phyloP scores from a whole-genome alignment of 1,140 invertebrate genomes.

The Drosophila kikkawai region DNA sequence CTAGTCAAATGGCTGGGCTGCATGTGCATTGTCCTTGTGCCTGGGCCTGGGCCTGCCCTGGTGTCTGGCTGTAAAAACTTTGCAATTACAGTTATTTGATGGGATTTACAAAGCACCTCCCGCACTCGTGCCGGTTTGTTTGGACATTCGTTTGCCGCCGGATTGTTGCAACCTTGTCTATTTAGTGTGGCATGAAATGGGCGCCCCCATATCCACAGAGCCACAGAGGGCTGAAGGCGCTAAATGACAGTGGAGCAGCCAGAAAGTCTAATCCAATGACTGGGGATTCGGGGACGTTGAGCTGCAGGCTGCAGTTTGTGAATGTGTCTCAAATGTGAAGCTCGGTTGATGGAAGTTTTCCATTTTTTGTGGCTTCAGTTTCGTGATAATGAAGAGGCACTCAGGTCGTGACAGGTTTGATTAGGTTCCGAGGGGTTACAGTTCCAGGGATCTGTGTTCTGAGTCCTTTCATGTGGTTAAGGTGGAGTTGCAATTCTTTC shows the following conservation, averaged over 20 bases:
- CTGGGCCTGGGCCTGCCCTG: slow-evolving; percentile 36
- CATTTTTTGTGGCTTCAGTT: slow-evolving; percentile 11
- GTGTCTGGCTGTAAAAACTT: slow-evolving; percentile 79
- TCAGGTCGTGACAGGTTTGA: slow-evolving; percentile 17
- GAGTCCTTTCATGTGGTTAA: not conserved
- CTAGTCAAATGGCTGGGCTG: slow-evolving; percentile 65
- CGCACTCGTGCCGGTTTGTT: slow-evolving; percentile 52
- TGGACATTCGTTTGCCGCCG: slow-evolving; percentile 77
- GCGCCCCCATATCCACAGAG: slow-evolving; percentile 6
- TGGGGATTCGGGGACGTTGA: slow-evolving; percentile 38
- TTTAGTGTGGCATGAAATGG: slow-evolving; percentile 44
- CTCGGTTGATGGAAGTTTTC: slow-evolving; percentile 12
- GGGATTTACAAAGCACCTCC: slow-evolving; percentile 66
- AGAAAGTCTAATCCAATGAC: slow-evolving; percentile 54
- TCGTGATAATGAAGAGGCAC: slow-evolving; percentile 11
- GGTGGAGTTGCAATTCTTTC: not conserved
- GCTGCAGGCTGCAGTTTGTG: slow-evolving; percentile 4
- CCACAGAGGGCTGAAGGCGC: slow-evolving; percentile 28
- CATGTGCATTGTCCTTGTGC: slow-evolving; percentile 72
- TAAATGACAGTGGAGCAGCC: slow-evolving; percentile 43
- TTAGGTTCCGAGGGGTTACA: not conserved
- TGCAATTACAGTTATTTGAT: slow-evolving; percentile 83
- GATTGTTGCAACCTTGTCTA: slow-evolving; percentile 68
- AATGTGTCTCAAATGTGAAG: slow-evolving; percentile 4
- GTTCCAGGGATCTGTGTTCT: no score